Conservation (phyloP, 1,140 invertebrate species). For the Homarus americanus region DNA sequence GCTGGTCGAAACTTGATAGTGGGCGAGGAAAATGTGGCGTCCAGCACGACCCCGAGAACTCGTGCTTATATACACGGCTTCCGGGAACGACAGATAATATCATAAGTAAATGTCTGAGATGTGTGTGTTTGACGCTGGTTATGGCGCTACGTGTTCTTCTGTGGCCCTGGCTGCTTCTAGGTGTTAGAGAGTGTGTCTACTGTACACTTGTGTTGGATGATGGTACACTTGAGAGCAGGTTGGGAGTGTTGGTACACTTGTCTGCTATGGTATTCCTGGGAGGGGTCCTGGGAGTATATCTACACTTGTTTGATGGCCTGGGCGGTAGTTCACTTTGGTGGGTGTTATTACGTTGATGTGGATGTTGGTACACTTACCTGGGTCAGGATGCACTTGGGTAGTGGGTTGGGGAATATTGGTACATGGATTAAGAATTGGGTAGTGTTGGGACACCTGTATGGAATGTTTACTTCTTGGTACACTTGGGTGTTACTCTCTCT, state of each 20-base stretch:
- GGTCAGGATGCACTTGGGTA: too few relatives aligned
- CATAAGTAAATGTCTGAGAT: constrained; percentile 35
- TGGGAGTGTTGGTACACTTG: background rate
- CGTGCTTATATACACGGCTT: constrained; percentile 11
- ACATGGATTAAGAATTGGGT: too few relatives aligned
- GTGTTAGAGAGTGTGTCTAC: too few relatives aligned
- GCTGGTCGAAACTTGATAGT: constrained; percentile 63
- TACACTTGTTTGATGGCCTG: too few relatives aligned
- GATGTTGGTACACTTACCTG: too few relatives aligned
- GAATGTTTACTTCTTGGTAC: too few relatives aligned
- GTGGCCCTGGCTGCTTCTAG: background rate
- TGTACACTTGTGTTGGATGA: background rate
- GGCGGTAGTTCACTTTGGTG: too few relatives aligned
- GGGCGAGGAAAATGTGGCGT: constrained; percentile 32
- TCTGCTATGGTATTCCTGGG: background rate
- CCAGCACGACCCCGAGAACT: background rate
- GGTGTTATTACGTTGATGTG: too few relatives aligned
- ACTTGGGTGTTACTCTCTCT: too few relatives aligned
- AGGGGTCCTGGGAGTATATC: too few relatives aligned
- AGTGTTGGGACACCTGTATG: too few relatives aligned
- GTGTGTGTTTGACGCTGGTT: constrained; percentile 15
- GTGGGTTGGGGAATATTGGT: background rate
- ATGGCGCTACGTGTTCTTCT: constrained; percentile 4
- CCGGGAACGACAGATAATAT: constrained; percentile 22
- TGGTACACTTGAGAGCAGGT: background rate